Evolutionary conservation across 1,140 invertebrate species (phyloP).

Genomic region (Drosophila saltans): DNA sequence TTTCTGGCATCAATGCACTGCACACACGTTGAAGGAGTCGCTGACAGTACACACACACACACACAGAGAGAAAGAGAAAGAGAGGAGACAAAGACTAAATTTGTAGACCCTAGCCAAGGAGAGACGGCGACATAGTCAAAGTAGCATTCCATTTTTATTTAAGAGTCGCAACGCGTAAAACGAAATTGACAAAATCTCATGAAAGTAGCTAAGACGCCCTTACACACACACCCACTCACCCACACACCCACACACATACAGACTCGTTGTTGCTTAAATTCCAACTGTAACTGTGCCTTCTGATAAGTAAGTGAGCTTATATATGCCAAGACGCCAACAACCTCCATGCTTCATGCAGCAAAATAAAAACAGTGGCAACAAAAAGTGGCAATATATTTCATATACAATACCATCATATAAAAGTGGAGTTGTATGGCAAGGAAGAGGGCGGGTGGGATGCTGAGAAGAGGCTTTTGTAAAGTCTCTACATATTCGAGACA

Average conservation of each 20-base stretch:
- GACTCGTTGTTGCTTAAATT: slow-evolving; percentile 50
- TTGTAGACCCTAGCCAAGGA: no score
- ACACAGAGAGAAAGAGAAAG: not conserved
- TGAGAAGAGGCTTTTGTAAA: not conserved
- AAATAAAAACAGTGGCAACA: not conserved
- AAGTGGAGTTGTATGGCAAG: not conserved
- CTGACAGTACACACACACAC: not conserved
- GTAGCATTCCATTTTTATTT: slow-evolving; percentile 55
- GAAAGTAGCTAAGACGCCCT: slow-evolving; percentile 56
- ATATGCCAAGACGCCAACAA: slow-evolving; percentile 25
- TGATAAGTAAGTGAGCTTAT: slow-evolving; percentile 58
- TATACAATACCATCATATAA: not conserved
- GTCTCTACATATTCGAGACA: not conserved
- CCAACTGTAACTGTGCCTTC: slow-evolving; percentile 58
- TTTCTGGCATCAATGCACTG: slow-evolving; percentile 68
- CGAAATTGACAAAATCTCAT: slow-evolving; percentile 72
- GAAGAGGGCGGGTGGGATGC: not conserved
- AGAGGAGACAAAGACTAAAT: not conserved
- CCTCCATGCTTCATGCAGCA: slow-evolving; percentile 2
- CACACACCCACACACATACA: no score
- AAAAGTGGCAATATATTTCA: slow-evolving; percentile 14
- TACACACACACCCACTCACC: no score
- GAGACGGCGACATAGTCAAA: slow-evolving; percentile 9
- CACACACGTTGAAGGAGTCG: slow-evolving; percentile 23
- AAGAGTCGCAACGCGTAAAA: slow-evolving; percentile 64